Conservation (phyloP, 2,797 vertebrate genomes). For the Poliocrania exsul region DNA sequence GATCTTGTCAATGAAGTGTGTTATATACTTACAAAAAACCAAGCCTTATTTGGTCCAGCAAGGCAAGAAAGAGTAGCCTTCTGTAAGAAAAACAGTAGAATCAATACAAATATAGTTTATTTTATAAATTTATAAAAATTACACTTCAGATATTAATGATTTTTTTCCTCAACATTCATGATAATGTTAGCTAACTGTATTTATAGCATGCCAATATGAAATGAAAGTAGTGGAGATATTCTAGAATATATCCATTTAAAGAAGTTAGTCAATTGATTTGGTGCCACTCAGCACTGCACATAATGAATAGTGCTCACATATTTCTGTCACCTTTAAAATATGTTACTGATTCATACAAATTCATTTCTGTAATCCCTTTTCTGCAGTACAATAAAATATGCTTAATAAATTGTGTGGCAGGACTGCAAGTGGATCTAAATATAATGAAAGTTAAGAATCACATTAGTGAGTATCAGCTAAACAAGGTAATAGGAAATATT, state of each 20-base stretch:
- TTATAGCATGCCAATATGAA: background rate
- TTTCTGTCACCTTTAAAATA: background rate
- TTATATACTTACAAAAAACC: background rate
- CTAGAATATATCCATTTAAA: background rate
- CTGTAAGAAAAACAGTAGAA: background rate
- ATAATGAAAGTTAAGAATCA: background rate
- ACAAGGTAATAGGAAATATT: background rate
- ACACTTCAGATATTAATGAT: background rate
- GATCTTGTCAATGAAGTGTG: background rate
- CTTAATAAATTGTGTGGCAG: background rate
- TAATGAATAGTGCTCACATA: accelerated
- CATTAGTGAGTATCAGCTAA: background rate
- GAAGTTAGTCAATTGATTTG: background rate
- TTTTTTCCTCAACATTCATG: background rate
- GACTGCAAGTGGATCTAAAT: background rate
- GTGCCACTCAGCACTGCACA: background rate
- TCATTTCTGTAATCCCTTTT: background rate
- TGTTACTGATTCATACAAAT: background rate
- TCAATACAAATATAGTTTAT: background rate
- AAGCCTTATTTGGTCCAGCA: background rate
- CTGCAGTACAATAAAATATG: background rate
- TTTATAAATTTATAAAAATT: background rate
- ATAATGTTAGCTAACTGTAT: background rate
- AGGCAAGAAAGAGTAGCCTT: background rate
- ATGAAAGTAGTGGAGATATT: background rate